Evolutionary conservation across 2,888 invertebrate species (phyloP), one percentile per base, ranked within the genome.

Genomic region (Stratiomys singularior): DNA sequence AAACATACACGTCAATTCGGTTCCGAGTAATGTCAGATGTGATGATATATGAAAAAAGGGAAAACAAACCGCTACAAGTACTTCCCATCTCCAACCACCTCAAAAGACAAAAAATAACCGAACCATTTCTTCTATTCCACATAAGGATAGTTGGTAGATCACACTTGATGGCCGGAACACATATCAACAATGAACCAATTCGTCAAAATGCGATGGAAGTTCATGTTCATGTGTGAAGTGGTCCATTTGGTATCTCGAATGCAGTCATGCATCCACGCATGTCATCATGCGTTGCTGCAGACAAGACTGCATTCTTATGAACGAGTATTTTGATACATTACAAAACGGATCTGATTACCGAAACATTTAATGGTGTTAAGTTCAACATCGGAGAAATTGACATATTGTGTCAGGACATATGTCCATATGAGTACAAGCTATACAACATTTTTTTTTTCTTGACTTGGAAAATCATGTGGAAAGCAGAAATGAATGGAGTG

Each of bases 341-440:
- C 60, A 18, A 37, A 74, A 58, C 37, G 27, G 58, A 74, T 74
- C 74, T 74, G 21, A 74, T 74, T 74, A 74, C 74, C 58, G 21
- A 13, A 69, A n/a, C 74, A 60, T 74, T 28, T n/a, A n/a, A 47
- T 15, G 74, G 74, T 69, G 47, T 67, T 67, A 21, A 23, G 69
- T 69, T 69, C 47, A 46, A n/a, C n/a, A 21, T 30, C 21, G 15
- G 46, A 30, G 23, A 66, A 66, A 4, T 37, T 37, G 44, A 37
- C 52, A 52, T 52, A 13, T 18, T 52, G 52, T 52, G 37, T 37
- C 37, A 37, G 37, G 37, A 37, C 37, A 37, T 37, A 37, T 37
- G 37, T 37, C 37, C 37, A 37, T 3, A 37, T 37, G 37, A 37
- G 9, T 37, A 4, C 52, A n/a, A 52, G 52, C 52, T 5, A 52